Percentiles rank a stretch among this genome's conserved stretches.
Evolutionary conservation across 35 echinoderm and acorn worm species (phyloP).

Genomic region (Ptychodera flava): DNA sequence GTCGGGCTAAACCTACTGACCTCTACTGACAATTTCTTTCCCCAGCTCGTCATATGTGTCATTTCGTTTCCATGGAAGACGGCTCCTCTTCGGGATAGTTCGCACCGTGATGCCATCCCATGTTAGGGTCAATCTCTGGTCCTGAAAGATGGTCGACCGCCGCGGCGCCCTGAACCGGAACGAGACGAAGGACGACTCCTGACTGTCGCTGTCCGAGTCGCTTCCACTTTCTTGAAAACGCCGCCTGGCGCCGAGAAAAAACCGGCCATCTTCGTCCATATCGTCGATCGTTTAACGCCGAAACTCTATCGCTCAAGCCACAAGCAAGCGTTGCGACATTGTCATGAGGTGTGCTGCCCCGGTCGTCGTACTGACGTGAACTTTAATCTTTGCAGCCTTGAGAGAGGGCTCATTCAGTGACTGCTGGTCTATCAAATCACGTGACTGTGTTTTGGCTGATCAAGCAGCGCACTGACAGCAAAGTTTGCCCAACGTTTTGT

Average conservation of each 20-base stretch:
- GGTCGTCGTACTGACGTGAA: background rate
- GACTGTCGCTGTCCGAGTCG: background rate
- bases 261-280: background rate
- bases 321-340: background rate
- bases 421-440: too few species aligned
- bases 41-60: background rate
- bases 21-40: background rate
- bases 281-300: too few species aligned
- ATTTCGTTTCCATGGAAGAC: background rate
- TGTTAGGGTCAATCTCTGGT: background rate
- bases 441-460: too few species aligned
- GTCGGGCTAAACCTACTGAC: too few species aligned
- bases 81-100: background rate
- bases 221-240: background rate
- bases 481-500: too few species aligned
- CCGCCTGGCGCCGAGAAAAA: background rate
- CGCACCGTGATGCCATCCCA: background rate
- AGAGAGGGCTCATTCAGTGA: too few species aligned
- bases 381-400: too few species aligned
- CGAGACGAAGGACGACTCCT: background rate
- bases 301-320: background rate
- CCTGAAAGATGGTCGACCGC: background rate
- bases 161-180: background rate
- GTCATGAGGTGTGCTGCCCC: background rate
- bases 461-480: too few species aligned